These are phyloP conservation scores for Nemoura dubitans DNA, from an alignment of 2,888 invertebrate species.

Conservation along the genomic window DNA sequence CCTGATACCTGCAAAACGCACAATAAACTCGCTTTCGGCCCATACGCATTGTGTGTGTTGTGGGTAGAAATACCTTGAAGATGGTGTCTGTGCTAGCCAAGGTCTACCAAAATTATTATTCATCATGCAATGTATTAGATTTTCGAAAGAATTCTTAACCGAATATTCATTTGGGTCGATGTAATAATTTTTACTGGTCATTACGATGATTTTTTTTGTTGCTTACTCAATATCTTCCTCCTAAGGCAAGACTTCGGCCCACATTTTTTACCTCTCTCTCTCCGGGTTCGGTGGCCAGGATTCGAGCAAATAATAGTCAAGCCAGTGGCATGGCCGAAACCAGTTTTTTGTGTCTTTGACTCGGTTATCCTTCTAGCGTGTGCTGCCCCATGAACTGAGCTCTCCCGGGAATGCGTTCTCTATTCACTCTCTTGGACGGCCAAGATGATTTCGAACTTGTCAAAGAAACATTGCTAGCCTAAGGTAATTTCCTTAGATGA, in stretches of 20 bases:
- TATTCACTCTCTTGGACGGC: background rate
- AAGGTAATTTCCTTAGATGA: background rate
- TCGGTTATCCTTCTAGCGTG: background rate
- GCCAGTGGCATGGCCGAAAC: conserved; percentile 7
- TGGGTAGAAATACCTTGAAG: no score
- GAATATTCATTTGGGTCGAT: background rate
- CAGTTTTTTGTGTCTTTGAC: background rate
- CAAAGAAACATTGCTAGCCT: background rate
- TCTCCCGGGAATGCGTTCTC: background rate
- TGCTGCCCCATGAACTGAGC: background rate
- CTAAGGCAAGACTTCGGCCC: background rate
- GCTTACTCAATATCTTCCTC: background rate
- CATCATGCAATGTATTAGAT: no score
- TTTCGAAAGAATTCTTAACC: background rate
- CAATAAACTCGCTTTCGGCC: no score
- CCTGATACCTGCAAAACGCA: no score
- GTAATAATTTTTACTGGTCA: background rate
- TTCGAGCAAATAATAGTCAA: background rate
- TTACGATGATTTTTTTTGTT: background rate
- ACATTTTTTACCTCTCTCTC: background rate
- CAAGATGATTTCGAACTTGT: background rate
- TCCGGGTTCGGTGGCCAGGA: background rate
- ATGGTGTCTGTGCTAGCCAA: no score
- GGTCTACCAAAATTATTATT: no score
- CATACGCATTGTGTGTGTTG: no score